These are phyloP conservation scores for Platichthys flesus DNA, from an alignment of 2,113 vertebrate genomes.

Conservation along the genomic window DNA sequence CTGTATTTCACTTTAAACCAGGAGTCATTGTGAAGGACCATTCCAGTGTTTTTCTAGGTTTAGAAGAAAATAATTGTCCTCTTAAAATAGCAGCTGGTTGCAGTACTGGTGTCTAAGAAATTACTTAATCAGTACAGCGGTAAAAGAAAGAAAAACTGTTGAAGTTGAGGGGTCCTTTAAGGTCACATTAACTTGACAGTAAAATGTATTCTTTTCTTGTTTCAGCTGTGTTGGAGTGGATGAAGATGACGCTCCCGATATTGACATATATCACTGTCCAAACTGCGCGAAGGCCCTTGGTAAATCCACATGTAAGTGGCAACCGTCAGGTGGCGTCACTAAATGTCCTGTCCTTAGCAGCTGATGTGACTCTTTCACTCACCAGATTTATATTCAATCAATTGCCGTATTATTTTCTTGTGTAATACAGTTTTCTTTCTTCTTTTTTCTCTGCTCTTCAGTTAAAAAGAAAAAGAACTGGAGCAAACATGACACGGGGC, in stretches of 20 bases:
- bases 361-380: not conserved
- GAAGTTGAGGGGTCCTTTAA: not conserved
- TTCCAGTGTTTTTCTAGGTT: not conserved
- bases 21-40: not conserved
- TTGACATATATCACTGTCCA: slow-evolving; percentile 98
- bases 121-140: not conserved
- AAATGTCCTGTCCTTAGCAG: not conserved
- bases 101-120: no score
- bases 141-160: no score
- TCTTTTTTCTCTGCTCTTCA: slow-evolving; percentile 59
- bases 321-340: not conserved
- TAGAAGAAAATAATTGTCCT: not conserved
- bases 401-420: not conserved
- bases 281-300: slow-evolving; percentile 97
- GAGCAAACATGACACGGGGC: slow-evolving; percentile 93
- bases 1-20: not conserved
- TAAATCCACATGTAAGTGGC: slow-evolving; percentile 92
- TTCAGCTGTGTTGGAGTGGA: slow-evolving; percentile 96
- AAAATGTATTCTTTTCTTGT: slow-evolving; percentile 18
- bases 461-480: slow-evolving; percentile 99
- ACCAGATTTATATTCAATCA: not conserved
- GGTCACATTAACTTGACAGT: not conserved
- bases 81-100: no score
- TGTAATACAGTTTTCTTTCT: not conserved
- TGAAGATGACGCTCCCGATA: slow-evolving; percentile 97